A percentile compares a stretch with the other conserved stretches of the same genome.
Evolutionary conservation across 2,797 vertebrate genomes (phyloP).

Genomic region (Pipistrellus pipistrellus): DNA sequence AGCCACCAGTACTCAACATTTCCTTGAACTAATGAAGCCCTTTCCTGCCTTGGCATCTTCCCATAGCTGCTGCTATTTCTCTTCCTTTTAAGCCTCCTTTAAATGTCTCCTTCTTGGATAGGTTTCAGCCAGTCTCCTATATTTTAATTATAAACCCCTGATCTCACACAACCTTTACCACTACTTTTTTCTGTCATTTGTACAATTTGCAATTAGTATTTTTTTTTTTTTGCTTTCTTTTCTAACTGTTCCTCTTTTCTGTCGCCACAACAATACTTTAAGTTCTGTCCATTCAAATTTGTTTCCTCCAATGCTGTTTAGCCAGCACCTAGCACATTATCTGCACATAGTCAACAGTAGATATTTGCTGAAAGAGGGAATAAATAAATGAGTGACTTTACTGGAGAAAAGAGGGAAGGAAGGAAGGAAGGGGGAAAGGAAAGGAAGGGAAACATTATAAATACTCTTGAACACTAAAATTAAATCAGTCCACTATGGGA

Average conservation of each 20-base stretch:
- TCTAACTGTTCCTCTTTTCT: neutral
- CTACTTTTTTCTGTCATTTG: neutral
- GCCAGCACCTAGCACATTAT: neutral
- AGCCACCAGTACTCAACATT: neutral
- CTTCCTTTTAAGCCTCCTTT: neutral
- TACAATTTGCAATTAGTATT: neutral
- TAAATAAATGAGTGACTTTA: neutral
- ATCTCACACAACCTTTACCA: neutral
- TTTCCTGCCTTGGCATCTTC: neutral
- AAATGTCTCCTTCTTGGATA: neutral
- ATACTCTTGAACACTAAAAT: neutral
- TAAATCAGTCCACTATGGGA: neutral
- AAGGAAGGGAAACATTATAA: neutral
- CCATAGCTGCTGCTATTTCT: neutral
- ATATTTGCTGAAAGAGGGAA: neutral
- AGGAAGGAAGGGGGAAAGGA: fast-evolving
- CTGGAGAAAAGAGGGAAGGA: neutral
- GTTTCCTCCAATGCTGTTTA: neutral
- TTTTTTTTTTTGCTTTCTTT: neutral
- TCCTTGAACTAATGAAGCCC: neutral
- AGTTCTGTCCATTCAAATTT: neutral
- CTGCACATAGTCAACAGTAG: neutral
- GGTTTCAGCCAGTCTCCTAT: neutral
- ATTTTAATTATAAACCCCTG: neutral
- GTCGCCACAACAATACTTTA: neutral